Conservation (phyloP, 2,113 vertebrate species). For the Otus sunia region DNA sequence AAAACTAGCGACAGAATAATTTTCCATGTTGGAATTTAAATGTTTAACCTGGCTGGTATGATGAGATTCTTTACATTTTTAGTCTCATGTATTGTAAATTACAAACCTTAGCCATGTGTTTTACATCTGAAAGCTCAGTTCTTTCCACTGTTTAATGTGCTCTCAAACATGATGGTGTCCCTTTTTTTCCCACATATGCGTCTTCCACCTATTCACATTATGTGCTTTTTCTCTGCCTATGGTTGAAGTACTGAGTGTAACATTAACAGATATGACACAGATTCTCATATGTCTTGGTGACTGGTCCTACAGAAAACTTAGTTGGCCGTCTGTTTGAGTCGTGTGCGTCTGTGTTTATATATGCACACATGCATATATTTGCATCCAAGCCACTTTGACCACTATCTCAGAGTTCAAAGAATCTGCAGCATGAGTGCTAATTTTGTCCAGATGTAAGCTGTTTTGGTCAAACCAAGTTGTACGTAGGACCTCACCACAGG, state of each 20-base stretch:
- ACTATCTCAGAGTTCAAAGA: conserved; percentile 36
- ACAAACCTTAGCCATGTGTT: neutral
- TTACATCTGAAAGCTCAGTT: conserved; percentile 6
- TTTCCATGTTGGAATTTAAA: neutral
- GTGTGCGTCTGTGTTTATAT: neutral
- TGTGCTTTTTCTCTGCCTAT: neutral
- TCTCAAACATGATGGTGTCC: neutral
- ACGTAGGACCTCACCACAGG: conserved; percentile 12
- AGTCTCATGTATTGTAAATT: neutral
- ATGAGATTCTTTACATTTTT: conserved; percentile 44
- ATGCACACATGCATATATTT: neutral
- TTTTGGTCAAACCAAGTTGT: conserved; percentile 28
- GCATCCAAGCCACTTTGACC: conserved; percentile 27
- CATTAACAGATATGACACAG: neutral
- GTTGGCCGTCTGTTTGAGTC: neutral
- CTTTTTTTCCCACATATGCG: neutral
- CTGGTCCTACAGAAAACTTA: neutral
- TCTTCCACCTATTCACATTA: neutral
- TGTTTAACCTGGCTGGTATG: conserved; percentile 14
- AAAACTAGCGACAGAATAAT: neutral
- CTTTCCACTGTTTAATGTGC: neutral
- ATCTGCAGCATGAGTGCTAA: conserved; percentile 18
- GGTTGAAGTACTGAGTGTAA: neutral
- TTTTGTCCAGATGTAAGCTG: conserved; percentile 52
- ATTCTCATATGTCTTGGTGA: neutral